Base-by-base conservation (phyloP, 2,888 invertebrate genomes). In the Agrilus mali region DNA sequence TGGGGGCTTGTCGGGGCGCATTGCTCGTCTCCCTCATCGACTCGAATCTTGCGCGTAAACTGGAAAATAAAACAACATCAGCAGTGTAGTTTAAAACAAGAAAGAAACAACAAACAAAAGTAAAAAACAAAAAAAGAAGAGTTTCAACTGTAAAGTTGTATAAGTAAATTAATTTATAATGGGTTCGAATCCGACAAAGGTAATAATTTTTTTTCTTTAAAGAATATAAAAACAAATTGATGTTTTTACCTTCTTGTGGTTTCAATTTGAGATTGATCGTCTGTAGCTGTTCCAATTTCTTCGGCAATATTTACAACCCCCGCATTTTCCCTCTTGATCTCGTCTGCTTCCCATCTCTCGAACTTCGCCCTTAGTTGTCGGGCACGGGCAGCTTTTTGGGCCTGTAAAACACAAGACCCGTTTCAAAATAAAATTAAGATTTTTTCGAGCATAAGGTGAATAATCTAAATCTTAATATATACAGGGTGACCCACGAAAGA, bases 41-140 rank as follows among this genome's bases (percentile, higher is more conserved):
- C 66, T 93, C 93, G 66, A 94, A 95, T 59, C 84, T 80, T 46
- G 86, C 86, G 45, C 88, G 80, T 55, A 93, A 76, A 64, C 85
- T 86, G 64, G 38, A 68, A 58, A 44, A 48, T 51, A 47, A 35
- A 34, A 44, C 6, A 20, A 4, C 4, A 20, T 38, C 34, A 32
- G 3, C 15, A 35, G 32, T 13, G 12, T 2, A 40, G 12, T 14
- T 13, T 15, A 33, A 33, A 31, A 41, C 15, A 31, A 8, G 8
- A 6, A n/a, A 13, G 33, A 14, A 32, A 16, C 31, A 38, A n/a
- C n/a, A n/a, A n/a, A n/a, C n/a, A n/a, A n/a, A n/a, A n/a, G n/a
- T n/a, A 40, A 13, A 17, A 41, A 5, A 4, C 20, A 20, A 20
- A 20, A 4, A 20, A 20, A 20, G 5, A 20, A 20, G 6, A 20